phyloP scores from a whole-genome alignment of 1,140 invertebrate species.

The Drosophila takahashii region DNA sequence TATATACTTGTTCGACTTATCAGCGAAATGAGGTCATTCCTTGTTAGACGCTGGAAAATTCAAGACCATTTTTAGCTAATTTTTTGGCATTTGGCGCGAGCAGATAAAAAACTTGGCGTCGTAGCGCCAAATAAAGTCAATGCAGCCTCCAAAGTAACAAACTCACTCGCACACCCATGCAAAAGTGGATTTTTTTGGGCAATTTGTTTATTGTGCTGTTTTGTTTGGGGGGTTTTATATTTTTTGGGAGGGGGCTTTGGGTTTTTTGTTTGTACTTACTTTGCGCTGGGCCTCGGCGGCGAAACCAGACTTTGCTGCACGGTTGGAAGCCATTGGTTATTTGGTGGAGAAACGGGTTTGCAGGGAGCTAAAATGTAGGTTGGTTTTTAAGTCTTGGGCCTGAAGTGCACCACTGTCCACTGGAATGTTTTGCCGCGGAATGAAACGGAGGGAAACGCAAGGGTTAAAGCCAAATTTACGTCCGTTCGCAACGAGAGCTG shows the following conservation, averaged over 20 bases:
- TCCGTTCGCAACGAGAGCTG: slow-evolving; percentile 57
- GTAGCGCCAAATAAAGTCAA: slow-evolving; percentile 73
- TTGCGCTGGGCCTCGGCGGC: slow-evolving; percentile 96
- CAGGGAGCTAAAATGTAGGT: slow-evolving; percentile 70
- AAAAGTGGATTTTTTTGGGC: slow-evolving; percentile 46
- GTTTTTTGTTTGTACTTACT: slow-evolving; percentile 86
- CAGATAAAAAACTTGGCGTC: slow-evolving; percentile 37
- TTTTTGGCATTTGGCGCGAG: slow-evolving; percentile 60
- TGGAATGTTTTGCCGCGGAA: slow-evolving; percentile 31
- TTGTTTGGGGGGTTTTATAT: not conserved
- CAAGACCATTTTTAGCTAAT: slow-evolving; percentile 68
- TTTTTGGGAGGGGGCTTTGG: slow-evolving; percentile 19
- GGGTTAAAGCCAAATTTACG: slow-evolving; percentile 41
- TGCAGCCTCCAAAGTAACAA: slow-evolving; percentile 51
- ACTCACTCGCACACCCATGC: slow-evolving; percentile 12
- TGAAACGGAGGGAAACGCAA: slow-evolving; percentile 35
- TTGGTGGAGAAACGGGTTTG: slow-evolving; percentile 74
- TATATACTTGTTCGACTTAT: slow-evolving; percentile 40
- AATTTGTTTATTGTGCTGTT: slow-evolving; percentile 63
- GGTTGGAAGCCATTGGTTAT: slow-evolving; percentile 92
- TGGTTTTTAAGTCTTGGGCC: slow-evolving; percentile 21
- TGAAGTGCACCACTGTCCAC: slow-evolving; percentile 32
- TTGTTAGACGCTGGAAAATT: slow-evolving; percentile 54
- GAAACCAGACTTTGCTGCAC: slow-evolving; percentile 97
- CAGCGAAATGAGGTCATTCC: slow-evolving; percentile 73